phyloP scores from a whole-genome alignment of 2,888 invertebrate genomes.

The Junonia oenone region DNA sequence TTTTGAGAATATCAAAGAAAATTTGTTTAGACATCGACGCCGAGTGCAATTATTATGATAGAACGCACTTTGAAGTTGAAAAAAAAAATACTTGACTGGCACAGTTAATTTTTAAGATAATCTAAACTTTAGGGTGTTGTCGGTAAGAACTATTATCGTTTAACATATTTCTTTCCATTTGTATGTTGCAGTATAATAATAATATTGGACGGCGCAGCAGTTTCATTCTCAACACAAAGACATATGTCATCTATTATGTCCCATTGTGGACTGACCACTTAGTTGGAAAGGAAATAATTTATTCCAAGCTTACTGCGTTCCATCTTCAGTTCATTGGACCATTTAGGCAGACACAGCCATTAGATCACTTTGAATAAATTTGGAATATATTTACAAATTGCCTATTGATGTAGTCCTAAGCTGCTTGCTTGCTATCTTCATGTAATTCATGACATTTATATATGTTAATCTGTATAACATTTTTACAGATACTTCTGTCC shows the following conservation, averaged over 20 bases:
- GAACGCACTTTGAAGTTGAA: constrained; percentile 48
- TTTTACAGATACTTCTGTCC: too few relatives aligned
- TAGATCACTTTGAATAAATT: constrained; percentile 24
- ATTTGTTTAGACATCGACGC: constrained; percentile 20
- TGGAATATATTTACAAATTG: background rate
- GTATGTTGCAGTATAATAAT: constrained; percentile 33
- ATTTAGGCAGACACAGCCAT: constrained; percentile 27
- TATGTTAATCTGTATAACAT: background rate
- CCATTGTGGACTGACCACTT: constrained; percentile 67
- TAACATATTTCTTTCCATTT: background rate
- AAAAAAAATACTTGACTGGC: background rate
- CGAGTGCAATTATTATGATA: constrained; percentile 45
- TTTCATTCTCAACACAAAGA: constrained; percentile 55
- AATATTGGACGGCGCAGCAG: constrained; percentile 46
- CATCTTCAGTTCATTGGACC: constrained; percentile 38
- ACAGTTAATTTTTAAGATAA: background rate
- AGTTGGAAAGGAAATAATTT: constrained; percentile 69
- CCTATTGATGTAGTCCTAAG: background rate
- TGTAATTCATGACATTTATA: background rate
- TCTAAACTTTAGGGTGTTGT: background rate
- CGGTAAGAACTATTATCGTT: background rate
- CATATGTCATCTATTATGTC: constrained; percentile 65
- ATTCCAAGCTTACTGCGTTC: constrained; percentile 53
- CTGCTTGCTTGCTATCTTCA: background rate
- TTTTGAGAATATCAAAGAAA: constrained; percentile 12